A percentile compares a stretch with the other conserved stretches of the same genome.
These are phyloP conservation scores for Urocolius indicus DNA, from an alignment of 2,113 vertebrate species.

Conservation along the genomic window DNA sequence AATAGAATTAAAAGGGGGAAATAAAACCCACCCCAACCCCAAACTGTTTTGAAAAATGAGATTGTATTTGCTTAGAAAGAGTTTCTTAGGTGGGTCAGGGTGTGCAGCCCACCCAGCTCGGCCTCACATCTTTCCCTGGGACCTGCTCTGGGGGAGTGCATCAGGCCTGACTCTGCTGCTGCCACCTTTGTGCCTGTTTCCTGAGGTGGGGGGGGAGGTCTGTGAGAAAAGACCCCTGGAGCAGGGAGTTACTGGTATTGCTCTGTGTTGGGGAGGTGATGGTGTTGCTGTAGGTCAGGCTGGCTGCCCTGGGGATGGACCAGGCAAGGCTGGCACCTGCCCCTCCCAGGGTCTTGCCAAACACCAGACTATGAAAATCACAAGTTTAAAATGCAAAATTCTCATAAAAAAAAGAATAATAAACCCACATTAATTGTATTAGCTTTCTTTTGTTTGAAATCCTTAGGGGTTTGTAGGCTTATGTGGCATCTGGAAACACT, in stretches of 20 bases:
- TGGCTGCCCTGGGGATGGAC: not conserved
- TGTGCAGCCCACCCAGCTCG: fast-evolving
- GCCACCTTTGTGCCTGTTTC: not conserved
- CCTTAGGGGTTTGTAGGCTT: not conserved
- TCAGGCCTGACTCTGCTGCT: not conserved
- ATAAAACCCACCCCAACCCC: not conserved
- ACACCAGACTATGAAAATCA: not conserved
- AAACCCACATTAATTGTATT: not conserved
- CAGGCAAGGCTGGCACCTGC: not conserved
- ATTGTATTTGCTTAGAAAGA: not conserved
- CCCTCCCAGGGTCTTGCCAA: not conserved
- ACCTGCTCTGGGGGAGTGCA: fast-evolving
- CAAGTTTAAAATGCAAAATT: fast-evolving
- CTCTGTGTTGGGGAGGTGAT: not conserved
- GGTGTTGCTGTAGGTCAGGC: not conserved
- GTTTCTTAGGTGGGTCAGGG: not conserved
- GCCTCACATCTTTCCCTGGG: not conserved
- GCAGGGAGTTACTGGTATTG: not conserved
- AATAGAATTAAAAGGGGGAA: not conserved
- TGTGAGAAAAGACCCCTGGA: not conserved
- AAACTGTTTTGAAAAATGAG: not conserved
- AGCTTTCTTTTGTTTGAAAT: not conserved
- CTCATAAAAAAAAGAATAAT: not conserved
- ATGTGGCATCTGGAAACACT: not conserved
- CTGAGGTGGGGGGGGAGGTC: not conserved